Evolutionary conservation across 2,797 vertebrate species (phyloP).

Genomic region (Epinephelus malabaricus): DNA sequence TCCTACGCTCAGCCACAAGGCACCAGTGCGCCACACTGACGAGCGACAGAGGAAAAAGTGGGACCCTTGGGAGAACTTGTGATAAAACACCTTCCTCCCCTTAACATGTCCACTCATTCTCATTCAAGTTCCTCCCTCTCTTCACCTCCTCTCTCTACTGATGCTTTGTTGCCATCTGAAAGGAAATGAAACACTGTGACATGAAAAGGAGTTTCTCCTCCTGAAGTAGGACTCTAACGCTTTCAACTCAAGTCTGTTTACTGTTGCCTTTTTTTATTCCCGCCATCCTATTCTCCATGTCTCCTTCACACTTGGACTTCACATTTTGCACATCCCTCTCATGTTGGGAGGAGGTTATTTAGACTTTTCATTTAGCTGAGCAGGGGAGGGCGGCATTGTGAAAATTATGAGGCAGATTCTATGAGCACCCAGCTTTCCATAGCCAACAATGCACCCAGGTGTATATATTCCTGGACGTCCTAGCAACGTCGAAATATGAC

Average conservation of each 20-base stretch:
- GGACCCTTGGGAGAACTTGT: constrained; percentile 43
- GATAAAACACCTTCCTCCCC: constrained; percentile 64
- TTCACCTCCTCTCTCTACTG: constrained; percentile 5
- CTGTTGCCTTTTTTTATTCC: neutral
- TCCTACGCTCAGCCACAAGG: constrained; percentile 47
- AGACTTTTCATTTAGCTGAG: neutral
- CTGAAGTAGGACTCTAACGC: constrained; percentile 22
- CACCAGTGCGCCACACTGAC: constrained; percentile 3
- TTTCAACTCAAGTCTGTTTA: constrained; percentile 27
- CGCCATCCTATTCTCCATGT: neutral
- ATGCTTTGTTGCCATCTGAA: constrained; percentile 62
- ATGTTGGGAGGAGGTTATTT: neutral
- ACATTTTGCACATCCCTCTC: neutral
- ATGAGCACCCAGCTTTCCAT: no score
- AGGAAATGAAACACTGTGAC: constrained; percentile 53
- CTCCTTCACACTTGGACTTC: constrained; percentile 16
- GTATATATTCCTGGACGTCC: no score
- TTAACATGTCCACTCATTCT: constrained; percentile 58
- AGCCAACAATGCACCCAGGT: no score
- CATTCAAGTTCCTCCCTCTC: constrained; percentile 25
- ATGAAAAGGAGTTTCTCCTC: constrained; percentile 56
- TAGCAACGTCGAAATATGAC: no score
- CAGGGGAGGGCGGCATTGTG: neutral
- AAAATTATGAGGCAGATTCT: neutral
- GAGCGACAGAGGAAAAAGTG: constrained; percentile 19